phyloP scores from a whole-genome alignment of 2,113 vertebrate species.

The Melanocharis versteri region DNA sequence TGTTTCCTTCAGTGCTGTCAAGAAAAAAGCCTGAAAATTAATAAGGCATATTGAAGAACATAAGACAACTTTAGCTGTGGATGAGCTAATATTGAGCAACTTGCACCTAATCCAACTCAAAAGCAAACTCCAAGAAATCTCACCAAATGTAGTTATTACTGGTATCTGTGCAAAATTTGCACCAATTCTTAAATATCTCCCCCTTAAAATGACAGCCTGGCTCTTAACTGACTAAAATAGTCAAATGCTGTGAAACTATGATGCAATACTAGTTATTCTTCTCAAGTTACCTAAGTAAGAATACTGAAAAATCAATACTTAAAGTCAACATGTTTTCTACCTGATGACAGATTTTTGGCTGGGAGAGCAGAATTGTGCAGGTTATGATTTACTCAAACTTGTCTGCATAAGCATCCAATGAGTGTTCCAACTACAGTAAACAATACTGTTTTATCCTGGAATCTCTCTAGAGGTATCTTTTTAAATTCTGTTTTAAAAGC shows the following conservation, averaged over 20 bases:
- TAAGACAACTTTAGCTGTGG: background rate
- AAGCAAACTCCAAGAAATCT: background rate
- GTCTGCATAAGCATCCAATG: background rate
- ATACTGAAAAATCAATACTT: background rate
- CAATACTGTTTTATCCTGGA: background rate
- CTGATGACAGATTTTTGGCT: background rate
- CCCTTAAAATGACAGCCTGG: background rate
- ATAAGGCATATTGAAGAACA: fast-evolving
- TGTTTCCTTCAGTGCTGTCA: background rate
- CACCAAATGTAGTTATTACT: background rate
- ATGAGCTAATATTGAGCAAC: background rate
- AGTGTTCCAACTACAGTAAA: background rate
- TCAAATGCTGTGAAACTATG: background rate
- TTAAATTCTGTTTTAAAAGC: background rate
- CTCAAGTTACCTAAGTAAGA: background rate
- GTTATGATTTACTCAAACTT: background rate
- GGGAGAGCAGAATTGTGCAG: background rate
- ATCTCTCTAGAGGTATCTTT: background rate
- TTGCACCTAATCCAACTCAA: background rate
- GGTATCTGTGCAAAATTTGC: background rate
- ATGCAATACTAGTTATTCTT: background rate
- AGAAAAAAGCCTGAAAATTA: background rate
- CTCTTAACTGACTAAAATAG: background rate
- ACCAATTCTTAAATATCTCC: background rate
- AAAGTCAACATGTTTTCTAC: background rate